Conservation (phyloP, 2,113 vertebrate species). For the Albula glossodonta region DNA sequence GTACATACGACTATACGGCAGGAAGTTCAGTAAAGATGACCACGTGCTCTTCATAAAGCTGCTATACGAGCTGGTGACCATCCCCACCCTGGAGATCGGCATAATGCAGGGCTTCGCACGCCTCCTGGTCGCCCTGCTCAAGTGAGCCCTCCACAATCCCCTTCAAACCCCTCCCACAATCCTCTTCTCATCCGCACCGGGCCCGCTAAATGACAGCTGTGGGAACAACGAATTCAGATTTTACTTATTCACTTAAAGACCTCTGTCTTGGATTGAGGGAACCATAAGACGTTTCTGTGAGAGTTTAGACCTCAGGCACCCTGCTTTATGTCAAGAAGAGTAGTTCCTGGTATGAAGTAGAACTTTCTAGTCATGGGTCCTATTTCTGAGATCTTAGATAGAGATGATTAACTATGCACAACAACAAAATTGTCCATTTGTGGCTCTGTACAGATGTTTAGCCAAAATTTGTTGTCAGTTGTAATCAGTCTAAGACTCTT, state of each 20-base stretch:
- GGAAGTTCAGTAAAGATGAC: conserved; percentile 93
- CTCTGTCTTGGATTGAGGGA: no score
- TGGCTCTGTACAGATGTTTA: no score
- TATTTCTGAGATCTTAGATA: not conserved
- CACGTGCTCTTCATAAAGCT: conserved; percentile 92
- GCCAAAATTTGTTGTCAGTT: no score
- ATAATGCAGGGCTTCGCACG: conserved; percentile 94
- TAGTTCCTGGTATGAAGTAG: not conserved
- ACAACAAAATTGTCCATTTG: no score
- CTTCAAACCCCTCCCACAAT: not conserved
- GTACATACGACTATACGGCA: conserved; percentile 90
- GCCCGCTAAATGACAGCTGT: not conserved
- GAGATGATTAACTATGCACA: not conserved
- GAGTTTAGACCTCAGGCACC: no score
- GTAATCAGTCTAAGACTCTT: not conserved
- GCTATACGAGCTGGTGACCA: conserved; percentile 89
- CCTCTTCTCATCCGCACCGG: not conserved
- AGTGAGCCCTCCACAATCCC: conserved; percentile 70
- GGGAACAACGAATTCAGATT: not conserved
- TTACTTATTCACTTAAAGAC: not conserved
- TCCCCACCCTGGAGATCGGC: conserved; percentile 89
- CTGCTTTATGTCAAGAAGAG: no score
- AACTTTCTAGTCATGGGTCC: not conserved
- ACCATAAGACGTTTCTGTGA: no score
- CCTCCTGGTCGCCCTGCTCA: conserved; percentile 88